phyloP scores from a whole-genome alignment of 1,140 invertebrate genomes.

The Chlorops oryzae region DNA sequence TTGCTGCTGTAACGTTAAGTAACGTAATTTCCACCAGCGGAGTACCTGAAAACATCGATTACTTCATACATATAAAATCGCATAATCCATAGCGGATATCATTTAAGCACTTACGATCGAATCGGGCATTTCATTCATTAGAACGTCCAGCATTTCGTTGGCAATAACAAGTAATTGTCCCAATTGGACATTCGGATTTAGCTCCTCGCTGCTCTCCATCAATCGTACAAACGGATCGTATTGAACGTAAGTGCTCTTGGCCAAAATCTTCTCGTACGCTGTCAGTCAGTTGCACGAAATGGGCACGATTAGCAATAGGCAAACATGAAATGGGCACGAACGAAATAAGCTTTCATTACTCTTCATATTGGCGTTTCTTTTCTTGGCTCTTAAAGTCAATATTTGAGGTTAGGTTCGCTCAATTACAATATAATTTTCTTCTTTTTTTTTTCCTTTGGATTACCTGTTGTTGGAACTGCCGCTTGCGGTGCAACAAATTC shows the following conservation, averaged over 20 bases:
- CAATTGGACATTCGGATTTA: slow-evolving; percentile 59
- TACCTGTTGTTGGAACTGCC: too few species aligned
- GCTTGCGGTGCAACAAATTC: too few species aligned
- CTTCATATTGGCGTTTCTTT: too few species aligned
- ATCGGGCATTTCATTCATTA: slow-evolving; percentile 44
- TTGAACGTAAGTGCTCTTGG: slow-evolving; percentile 1
- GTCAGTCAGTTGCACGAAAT: too few species aligned
- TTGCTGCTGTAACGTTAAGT: slow-evolving; percentile 65
- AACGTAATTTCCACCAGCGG: slow-evolving; percentile 68
- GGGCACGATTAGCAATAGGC: too few species aligned
- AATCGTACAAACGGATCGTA: slow-evolving; percentile 28
- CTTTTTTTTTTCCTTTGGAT: slow-evolving; percentile 25
- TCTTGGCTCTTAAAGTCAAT: too few species aligned
- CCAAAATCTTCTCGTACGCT: too few species aligned
- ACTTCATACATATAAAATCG: neutral
- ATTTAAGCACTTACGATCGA: slow-evolving; percentile 38
- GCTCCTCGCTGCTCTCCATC: slow-evolving; percentile 55
- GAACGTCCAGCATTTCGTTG: slow-evolving; percentile 56
- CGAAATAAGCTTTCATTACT: too few species aligned
- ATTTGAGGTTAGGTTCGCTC: too few species aligned
- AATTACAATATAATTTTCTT: too few species aligned
- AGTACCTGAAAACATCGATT: slow-evolving; percentile 19
- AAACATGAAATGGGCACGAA: too few species aligned
- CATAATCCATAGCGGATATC: slow-evolving; percentile 4
- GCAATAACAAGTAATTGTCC: slow-evolving; percentile 63